Evolutionary conservation across 2,888 invertebrate genomes (phyloP).

Genomic region (Dynastes hyllus): DNA sequence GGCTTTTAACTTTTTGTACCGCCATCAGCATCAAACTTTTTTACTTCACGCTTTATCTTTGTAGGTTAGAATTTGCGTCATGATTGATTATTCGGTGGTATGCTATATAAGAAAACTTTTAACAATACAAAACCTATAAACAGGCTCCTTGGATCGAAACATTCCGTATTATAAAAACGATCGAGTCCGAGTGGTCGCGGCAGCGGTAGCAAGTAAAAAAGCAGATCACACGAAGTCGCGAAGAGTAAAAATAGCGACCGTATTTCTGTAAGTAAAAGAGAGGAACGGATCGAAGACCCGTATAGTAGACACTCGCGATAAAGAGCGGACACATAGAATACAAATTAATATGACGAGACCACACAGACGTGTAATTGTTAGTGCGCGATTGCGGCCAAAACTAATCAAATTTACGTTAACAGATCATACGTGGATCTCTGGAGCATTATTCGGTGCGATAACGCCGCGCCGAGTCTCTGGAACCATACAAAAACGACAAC

Average conservation of each 20-base stretch:
- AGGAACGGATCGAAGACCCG: slow-evolving; percentile 22
- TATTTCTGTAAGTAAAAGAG: slow-evolving; percentile 41
- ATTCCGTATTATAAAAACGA: slow-evolving; percentile 35
- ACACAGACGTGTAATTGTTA: slow-evolving; percentile 43
- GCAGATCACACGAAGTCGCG: slow-evolving; percentile 42
- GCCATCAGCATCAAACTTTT: not conserved
- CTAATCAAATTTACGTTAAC: slow-evolving; percentile 45
- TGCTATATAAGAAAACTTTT: slow-evolving; percentile 18
- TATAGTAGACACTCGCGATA: slow-evolving; percentile 40
- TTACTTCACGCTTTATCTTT: not conserved
- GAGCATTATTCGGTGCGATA: slow-evolving; percentile 44
- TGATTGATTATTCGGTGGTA: slow-evolving; percentile 8
- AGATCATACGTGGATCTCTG: slow-evolving; percentile 40
- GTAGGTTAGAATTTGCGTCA: slow-evolving; percentile 9
- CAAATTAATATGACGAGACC: slow-evolving; percentile 43
- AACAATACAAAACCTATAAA: slow-evolving; percentile 22
- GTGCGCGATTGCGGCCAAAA: slow-evolving; percentile 25
- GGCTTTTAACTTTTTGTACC: slow-evolving; percentile 13
- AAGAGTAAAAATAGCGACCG: slow-evolving; percentile 38
- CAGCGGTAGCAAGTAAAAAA: slow-evolving; percentile 48
- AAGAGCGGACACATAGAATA: slow-evolving; percentile 41
- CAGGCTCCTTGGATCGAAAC: slow-evolving; percentile 19
- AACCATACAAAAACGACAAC: slow-evolving; percentile 37
- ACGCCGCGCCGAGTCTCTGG: slow-evolving; percentile 23
- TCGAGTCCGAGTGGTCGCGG: slow-evolving; percentile 34